Conservation (phyloP, 2,797 vertebrate genomes). For the Calcarius lapponicus region DNA sequence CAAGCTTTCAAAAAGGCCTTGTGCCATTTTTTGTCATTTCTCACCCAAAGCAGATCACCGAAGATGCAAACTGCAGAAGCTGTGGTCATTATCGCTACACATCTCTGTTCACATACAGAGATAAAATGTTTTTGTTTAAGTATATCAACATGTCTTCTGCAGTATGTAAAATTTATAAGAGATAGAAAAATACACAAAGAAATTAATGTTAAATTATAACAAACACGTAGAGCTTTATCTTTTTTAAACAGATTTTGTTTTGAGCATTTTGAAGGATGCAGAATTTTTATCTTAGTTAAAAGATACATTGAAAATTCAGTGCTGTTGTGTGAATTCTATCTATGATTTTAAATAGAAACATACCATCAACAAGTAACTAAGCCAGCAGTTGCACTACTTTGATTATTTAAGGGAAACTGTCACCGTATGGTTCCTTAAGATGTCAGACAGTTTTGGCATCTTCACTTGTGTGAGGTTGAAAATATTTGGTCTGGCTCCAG, state of each 20-base stretch:
- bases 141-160: neutral
- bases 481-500: neutral
- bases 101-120: neutral
- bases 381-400: neutral
- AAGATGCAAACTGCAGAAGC: neutral
- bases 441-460: constrained; percentile 22
- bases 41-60: neutral
- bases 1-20: neutral
- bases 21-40: neutral
- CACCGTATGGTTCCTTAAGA: neutral
- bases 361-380: neutral
- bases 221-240: neutral
- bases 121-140: neutral
- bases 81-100: neutral
- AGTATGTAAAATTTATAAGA: neutral
- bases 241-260: neutral
- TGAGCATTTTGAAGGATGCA: neutral
- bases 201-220: neutral
- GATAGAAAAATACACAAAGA: neutral
- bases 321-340: neutral
- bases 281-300: neutral
- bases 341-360: constrained; percentile 7
- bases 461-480: neutral
- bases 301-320: neutral
- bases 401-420: neutral